A percentile compares a stretch with the other conserved stretches of the same genome.
Evolutionary conservation across 2,888 invertebrate genomes (phyloP).

Genomic region (Mayetiola destructor): DNA sequence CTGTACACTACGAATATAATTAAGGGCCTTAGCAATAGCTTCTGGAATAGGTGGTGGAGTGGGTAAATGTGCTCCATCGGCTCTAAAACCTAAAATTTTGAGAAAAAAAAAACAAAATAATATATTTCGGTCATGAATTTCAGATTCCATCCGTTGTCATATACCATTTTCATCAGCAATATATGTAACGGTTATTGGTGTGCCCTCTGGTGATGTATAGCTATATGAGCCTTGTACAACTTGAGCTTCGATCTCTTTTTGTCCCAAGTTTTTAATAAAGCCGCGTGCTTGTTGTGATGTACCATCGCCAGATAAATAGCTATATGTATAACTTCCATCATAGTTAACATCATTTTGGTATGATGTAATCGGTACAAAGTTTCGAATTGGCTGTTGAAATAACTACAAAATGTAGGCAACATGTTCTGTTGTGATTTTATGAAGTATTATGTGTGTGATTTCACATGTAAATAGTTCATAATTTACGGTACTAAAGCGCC

Average conservation of each 20-base stretch:
- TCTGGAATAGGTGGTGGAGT: conserved; percentile 31
- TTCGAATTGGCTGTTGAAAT: conserved; percentile 21
- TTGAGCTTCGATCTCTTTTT: conserved; percentile 52
- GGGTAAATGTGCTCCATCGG: conserved; percentile 34
- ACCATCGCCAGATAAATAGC: conserved; percentile 62
- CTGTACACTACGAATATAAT: conserved; percentile 24
- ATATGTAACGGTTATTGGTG: conserved; percentile 53
- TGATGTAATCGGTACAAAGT: conserved; percentile 34
- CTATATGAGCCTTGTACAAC: conserved; percentile 63
- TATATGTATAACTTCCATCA: conserved; percentile 37
- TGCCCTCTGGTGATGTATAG: conserved; percentile 59
- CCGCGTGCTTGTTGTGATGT: conserved; percentile 66
- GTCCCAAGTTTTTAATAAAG: conserved; percentile 54
- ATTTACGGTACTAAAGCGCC: neutral
- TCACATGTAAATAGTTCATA: neutral
- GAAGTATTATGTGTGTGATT: neutral
- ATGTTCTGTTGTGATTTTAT: neutral
- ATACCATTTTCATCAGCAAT: conserved; percentile 63
- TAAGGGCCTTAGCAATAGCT: conserved; percentile 28
- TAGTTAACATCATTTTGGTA: conserved; percentile 34
- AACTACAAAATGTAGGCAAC: conserved; percentile 11
- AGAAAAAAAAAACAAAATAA: neutral
- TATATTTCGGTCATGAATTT: neutral
- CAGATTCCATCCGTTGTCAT: neutral
- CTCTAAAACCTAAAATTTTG: conserved; percentile 28